Conservation (phyloP, 2,888 invertebrate species). For the Xanthia togata region DNA sequence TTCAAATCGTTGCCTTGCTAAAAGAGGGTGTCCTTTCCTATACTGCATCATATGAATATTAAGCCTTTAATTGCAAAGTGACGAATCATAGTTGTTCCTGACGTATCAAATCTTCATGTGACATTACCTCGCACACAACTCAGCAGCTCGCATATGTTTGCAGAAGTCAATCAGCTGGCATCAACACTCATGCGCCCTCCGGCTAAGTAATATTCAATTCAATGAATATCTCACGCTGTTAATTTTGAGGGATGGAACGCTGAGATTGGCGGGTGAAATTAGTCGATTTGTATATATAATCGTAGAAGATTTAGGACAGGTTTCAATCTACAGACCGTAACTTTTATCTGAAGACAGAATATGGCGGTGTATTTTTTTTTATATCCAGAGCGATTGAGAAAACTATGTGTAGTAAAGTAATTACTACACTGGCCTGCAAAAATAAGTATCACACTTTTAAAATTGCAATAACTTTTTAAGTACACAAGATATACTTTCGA, state of each 20-base stretch:
- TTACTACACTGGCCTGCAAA: too few species aligned
- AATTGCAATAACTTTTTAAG: too few species aligned
- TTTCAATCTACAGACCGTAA: not conserved
- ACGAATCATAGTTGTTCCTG: not conserved
- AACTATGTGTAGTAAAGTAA: too few species aligned
- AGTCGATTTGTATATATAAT: constrained; percentile 13
- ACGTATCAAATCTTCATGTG: constrained; percentile 26
- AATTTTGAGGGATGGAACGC: constrained; percentile 60
- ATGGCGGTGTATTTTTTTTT: too few species aligned
- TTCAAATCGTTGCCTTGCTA: not conserved
- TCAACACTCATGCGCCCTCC: constrained; percentile 55
- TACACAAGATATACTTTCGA: too few species aligned
- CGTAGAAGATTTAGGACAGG: not conserved
- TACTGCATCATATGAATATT: not conserved
- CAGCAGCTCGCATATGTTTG: constrained; percentile 54
- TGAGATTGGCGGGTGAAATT: not conserved
- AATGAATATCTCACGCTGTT: constrained; percentile 69
- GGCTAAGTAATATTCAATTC: constrained; percentile 66
- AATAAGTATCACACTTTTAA: too few species aligned
- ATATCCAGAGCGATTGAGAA: too few species aligned
- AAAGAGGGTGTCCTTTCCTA: not conserved
- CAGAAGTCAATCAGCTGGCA: constrained; percentile 69
- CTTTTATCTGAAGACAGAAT: not conserved
- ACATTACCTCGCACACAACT: constrained; percentile 11
- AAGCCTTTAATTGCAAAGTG: not conserved